Evolutionary conservation across 2,888 invertebrate genomes (phyloP).

Genomic region (Diarsia mendica): DNA sequence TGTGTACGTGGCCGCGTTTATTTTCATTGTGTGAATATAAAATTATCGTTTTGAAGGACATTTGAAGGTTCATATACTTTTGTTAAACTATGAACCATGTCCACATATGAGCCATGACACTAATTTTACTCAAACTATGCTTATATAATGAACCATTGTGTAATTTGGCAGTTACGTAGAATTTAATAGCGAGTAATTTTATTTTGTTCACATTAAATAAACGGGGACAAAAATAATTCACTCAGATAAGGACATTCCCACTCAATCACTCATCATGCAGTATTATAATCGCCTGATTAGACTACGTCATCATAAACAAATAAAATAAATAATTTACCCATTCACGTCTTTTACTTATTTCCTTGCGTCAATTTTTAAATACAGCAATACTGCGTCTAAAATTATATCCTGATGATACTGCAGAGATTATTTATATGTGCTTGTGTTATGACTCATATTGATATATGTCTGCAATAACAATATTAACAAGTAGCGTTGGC

Average conservation of each 20-base stretch:
- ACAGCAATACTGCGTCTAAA: constrained; percentile 35
- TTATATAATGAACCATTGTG: neutral
- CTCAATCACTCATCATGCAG: constrained; percentile 28
- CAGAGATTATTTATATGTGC: constrained; percentile 49
- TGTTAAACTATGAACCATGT: neutral
- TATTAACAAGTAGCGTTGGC: constrained; percentile 55
- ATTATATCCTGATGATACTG: constrained; percentile 47
- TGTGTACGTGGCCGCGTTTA: constrained; percentile 21
- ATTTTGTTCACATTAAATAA: neutral
- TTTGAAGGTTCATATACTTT: too few relatives aligned
- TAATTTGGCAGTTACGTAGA: neutral
- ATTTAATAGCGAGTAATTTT: neutral
- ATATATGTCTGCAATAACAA: constrained; percentile 60
- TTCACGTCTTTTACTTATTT: constrained; percentile 20
- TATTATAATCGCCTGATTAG: constrained; percentile 28
- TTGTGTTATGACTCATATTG: constrained; percentile 56
- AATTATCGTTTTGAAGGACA: neutral
- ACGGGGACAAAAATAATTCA: neutral
- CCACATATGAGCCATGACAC: neutral
- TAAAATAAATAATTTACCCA: constrained; percentile 19
- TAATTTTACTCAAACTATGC: neutral
- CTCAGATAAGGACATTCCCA: constrained; percentile 7
- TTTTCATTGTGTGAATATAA: constrained; percentile 19
- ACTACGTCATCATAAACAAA: constrained; percentile 16
- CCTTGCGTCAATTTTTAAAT: constrained; percentile 38